Evolutionary conservation across 2,113 vertebrate genomes (phyloP), one percentile per base, ranked within the genome.

Genomic region (Sinocyclocheilus anophthalmus): DNA sequence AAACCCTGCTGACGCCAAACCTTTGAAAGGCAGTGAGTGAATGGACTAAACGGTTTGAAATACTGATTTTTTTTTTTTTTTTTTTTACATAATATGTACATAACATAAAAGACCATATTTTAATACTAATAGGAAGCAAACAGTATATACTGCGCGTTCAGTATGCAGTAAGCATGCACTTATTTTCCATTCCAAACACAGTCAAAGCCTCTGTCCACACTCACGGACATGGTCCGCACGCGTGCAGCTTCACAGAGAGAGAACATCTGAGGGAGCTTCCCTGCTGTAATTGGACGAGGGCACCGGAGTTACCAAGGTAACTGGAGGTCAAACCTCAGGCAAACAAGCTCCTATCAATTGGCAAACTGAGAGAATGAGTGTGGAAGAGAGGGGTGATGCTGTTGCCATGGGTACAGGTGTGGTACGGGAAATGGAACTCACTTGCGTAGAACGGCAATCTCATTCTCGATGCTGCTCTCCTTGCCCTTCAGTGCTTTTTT

Each of bases 401-500:
- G 67, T 84, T 72, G 82, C 50, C 67, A 84, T 70, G 67, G 82
- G 69, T 59, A 85, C 83, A 76, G 72, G 75, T 76, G 65, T 69
- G 81, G 76, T 67, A 16, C 30, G 53, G 63, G 67, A 65, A 57
- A 84, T 50, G n/a, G 37, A 59, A 94, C 97, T 97, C 92, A 99
- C 98, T 94, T 99, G 88, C 96, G 96, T 86, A 99, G 95, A 26
- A 99, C 97, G 0, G 97, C 96, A 1, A 99, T 99, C 94, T 99
- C 98, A 48, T 99, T 98, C 91, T 99, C 98, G 72, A 99, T 98
- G 94, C 97, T 99, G 96, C 96, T 99, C 89, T 99, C 98, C 84
- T 99, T 99, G 87, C 98, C 98, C 90, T 99, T 98, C 91, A 99
- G 95, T 1, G 98, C 97, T 92, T 98, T 99, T 95, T 99, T 99